Evolutionary conservation across 2,797 vertebrate genomes (phyloP).

Genomic region (Cynopterus sphinx): DNA sequence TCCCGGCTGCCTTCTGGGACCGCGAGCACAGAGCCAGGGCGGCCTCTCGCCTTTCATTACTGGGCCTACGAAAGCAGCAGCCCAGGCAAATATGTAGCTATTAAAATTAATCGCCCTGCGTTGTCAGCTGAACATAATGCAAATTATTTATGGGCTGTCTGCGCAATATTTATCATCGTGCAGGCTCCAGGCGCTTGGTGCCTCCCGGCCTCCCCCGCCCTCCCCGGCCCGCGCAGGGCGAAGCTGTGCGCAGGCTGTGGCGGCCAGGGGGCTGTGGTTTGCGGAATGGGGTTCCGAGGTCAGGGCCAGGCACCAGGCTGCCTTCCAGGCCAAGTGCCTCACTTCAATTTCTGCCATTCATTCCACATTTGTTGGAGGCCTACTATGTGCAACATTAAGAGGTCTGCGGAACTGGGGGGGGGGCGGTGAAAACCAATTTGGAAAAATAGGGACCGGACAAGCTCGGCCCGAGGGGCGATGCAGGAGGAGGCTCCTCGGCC

Average conservation of each 20-base stretch:
- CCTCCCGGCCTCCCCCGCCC: constrained; percentile 74
- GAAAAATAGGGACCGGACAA: constrained; percentile 25
- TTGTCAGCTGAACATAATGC: constrained; percentile 90
- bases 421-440: not conserved
- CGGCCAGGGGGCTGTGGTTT: constrained; percentile 11
- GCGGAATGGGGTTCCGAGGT: constrained; percentile 29
- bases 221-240: constrained; percentile 47
- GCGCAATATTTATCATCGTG: constrained; percentile 86
- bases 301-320: not conserved
- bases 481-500: not conserved
- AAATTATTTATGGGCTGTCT: constrained; percentile 90
- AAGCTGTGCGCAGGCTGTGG: constrained; percentile 46
- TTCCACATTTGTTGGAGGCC: not conserved
- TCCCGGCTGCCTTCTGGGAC: constrained; percentile 64
- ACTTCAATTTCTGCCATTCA: constrained; percentile 20
- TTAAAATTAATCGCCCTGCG: constrained; percentile 90
- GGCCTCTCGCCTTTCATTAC: constrained; percentile 88
- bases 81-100: constrained; percentile 89
- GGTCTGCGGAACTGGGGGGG: not conserved
- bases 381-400: constrained; percentile 27
- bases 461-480: not conserved
- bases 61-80: constrained; percentile 88
- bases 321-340: not conserved
- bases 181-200: constrained; percentile 81
- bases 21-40: constrained; percentile 80